Evolutionary conservation across 2,797 vertebrate genomes (phyloP), one percentile per base, ranked within the genome.

Genomic region (Phalanger gymnotis): DNA sequence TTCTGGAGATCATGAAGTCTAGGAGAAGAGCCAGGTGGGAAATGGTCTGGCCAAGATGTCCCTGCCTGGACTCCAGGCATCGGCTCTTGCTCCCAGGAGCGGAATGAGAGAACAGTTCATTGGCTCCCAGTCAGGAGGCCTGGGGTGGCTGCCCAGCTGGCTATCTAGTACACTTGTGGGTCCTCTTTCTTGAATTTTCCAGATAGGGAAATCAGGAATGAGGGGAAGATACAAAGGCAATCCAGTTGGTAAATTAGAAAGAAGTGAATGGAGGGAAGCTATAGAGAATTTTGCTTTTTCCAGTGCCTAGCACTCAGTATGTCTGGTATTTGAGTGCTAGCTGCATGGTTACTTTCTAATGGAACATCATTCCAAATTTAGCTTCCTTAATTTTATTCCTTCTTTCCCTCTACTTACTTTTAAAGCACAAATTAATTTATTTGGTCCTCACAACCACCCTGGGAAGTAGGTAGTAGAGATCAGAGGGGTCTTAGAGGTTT

Each of bases 121-220:
- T 19, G 61, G 40, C 11, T 34, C 53, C 34, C 16, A 57, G 1
- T 34, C 11, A 4, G 73, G 22, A 81, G 7, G 40, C 16, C 0
- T 58, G 5, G 1, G 0, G 9, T 22, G 0, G 2, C 19, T 28
- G 16, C 31, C 0, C 0, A 54, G 16, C n/a, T 5, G 0, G 30
- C 2, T 4, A 0, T 10, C n/a, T 19, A 0, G 27, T 0, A 0
- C 14, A 87, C 94, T 95, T 97, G 94, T 95, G 94, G 73, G 73
- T 13, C 73, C 73, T 31, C 19, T 81, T 73, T 40, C n/a, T 14
- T 73, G n/a, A 73, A 2, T 73, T 73, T 73, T 73, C 19, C 61
- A 66, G 61, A 66, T n/a, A 4, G 34, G 14, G 61, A 66, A 66
- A 66, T 66, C 58, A 66, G 58, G 58, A 58, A 58, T 30, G 30